Evolutionary conservation across 1,140 invertebrate genomes (phyloP).

Genomic region (Chrysomallon squamiferum): DNA sequence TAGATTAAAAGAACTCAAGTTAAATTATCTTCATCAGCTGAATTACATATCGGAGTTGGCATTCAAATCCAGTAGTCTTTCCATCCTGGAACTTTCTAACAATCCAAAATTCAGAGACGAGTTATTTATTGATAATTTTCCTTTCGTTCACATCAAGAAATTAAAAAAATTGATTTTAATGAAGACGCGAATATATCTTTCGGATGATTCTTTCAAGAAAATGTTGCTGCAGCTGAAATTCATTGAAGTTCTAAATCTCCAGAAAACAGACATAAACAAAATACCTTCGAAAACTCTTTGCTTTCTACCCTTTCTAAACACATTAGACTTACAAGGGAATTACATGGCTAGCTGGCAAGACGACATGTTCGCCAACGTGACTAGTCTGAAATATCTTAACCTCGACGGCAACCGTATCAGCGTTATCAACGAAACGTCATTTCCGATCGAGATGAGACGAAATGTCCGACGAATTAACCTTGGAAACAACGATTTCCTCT

Average conservation of each 20-base stretch:
- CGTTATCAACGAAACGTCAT: slow-evolving; percentile 6
- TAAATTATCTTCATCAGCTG: not conserved
- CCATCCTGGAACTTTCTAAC: not conserved
- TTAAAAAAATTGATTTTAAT: not conserved
- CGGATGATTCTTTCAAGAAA: not conserved
- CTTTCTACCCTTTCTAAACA: not conserved
- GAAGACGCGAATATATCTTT: not conserved
- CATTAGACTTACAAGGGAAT: not conserved
- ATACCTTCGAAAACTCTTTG: not conserved
- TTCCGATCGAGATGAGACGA: slow-evolving; percentile 5
- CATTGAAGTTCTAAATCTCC: not conserved
- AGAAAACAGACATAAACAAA: not conserved
- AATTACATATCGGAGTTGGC: not conserved
- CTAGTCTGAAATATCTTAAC: slow-evolving; percentile 5
- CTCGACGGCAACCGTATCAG: slow-evolving; percentile 9
- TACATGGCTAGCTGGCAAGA: not conserved
- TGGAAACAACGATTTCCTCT: slow-evolving; percentile 10
- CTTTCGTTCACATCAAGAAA: not conserved
- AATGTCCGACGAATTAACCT: slow-evolving; percentile 4
- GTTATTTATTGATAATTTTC: not conserved
- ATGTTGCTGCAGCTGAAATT: not conserved
- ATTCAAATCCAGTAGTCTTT: not conserved
- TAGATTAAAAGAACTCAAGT: not conserved
- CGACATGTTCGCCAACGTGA: slow-evolving; percentile 9
- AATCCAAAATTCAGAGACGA: not conserved